phyloP scores from a whole-genome alignment of 30 jellyfish, hydroid and myxozoan genomes.

The Hydra vulgaris region DNA sequence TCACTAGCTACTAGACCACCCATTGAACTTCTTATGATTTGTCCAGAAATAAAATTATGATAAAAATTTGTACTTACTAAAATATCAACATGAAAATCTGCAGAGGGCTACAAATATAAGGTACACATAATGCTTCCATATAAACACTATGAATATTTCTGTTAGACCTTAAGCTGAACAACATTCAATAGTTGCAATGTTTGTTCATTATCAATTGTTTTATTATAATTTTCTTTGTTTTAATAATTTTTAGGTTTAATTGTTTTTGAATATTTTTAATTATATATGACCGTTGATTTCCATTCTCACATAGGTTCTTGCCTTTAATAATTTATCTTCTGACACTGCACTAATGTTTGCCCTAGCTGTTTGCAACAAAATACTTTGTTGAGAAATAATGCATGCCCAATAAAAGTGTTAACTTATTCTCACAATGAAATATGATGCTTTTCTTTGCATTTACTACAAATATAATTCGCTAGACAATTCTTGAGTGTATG shows the following conservation, averaged over 20 bases:
- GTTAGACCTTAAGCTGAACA: background rate
- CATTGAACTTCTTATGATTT: background rate
- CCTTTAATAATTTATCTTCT: background rate
- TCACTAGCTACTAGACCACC: background rate
- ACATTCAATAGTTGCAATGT: background rate
- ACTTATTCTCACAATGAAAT: background rate
- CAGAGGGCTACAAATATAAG: background rate
- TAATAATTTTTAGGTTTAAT: background rate
- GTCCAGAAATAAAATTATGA: background rate
- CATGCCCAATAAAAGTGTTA: background rate
- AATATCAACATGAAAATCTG: background rate
- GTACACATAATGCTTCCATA: background rate
- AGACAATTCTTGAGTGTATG: background rate
- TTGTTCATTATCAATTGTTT: background rate
- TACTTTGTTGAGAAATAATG: background rate
- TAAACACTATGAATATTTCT: background rate
- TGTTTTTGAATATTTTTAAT: background rate
- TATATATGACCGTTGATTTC: conserved; percentile 7
- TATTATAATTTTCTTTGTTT: background rate
- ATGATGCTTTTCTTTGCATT: conserved; percentile 6
- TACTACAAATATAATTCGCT: background rate
- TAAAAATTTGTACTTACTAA: background rate
- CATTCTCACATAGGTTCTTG: background rate
- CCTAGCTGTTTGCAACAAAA: conserved; percentile 17
- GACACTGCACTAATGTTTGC: background rate